Evolutionary conservation across 2,797 vertebrate genomes (phyloP).

Genomic region (Gymnoscopelus braueri): DNA sequence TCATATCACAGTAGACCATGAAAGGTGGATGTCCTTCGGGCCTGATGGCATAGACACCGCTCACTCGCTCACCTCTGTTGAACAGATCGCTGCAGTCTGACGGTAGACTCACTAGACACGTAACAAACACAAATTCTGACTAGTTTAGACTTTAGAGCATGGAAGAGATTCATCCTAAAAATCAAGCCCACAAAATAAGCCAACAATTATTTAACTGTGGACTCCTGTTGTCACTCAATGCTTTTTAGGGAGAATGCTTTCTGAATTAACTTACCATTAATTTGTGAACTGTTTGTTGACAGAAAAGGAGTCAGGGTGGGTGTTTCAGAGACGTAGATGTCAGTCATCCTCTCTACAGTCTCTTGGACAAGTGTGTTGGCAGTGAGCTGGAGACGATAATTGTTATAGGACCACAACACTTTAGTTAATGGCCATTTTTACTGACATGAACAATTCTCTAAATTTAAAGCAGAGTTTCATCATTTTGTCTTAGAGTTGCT

Average conservation of each 20-base stretch:
- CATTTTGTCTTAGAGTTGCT: background rate
- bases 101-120: slow-evolving; percentile 75
- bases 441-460: background rate
- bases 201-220: too few species aligned
- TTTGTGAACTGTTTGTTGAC: slow-evolving; percentile 44
- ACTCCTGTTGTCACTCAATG: background rate
- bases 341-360: slow-evolving; percentile 69
- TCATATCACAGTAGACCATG: slow-evolving; percentile 87
- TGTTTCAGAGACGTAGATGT: slow-evolving; percentile 48
- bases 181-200: too few species aligned
- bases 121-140: background rate
- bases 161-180: too few species aligned
- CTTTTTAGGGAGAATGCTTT: background rate
- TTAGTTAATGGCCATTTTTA: slow-evolving; percentile 24
- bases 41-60: slow-evolving; percentile 85
- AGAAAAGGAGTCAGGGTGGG: slow-evolving; percentile 70
- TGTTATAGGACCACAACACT: slow-evolving; percentile 8
- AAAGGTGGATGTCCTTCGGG: slow-evolving; percentile 84
- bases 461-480: background rate
- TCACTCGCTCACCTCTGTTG: slow-evolving; percentile 72
- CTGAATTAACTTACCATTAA: slow-evolving; percentile 72
- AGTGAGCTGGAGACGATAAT: slow-evolving; percentile 76
- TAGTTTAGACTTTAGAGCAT: too few species aligned
- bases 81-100: slow-evolving; percentile 87
- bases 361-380: slow-evolving; percentile 76